Percentiles rank a stretch among this genome's conserved stretches.
These are phyloP conservation scores for Numida meleagris DNA, from an alignment of 2,113 vertebrate genomes.

Conservation along the genomic window DNA sequence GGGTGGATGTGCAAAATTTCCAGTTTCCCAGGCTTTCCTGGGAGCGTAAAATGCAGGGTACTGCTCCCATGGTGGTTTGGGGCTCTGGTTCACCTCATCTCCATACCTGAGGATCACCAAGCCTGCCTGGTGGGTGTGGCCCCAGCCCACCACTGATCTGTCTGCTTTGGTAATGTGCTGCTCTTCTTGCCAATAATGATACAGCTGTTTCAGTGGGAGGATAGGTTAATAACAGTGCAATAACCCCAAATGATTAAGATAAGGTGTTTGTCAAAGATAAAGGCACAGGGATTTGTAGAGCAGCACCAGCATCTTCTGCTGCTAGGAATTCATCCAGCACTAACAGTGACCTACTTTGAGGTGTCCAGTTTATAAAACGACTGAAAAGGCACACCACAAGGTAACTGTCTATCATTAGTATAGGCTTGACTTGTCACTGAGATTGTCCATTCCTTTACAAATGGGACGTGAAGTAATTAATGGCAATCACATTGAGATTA, in stretches of 20 bases:
- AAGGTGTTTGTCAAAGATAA: background rate
- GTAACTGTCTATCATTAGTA: rapidly evolving
- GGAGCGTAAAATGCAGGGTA: background rate
- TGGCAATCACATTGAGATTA: background rate
- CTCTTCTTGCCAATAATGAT: background rate
- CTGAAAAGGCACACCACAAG: background rate
- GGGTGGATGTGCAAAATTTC: background rate
- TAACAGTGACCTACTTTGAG: background rate
- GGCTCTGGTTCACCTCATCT: background rate
- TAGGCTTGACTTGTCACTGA: background rate
- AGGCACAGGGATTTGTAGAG: background rate
- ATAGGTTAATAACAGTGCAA: background rate
- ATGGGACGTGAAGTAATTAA: background rate
- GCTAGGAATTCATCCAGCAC: background rate
- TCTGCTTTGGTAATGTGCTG: background rate
- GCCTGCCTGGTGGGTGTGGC: background rate
- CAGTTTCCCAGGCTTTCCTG: background rate
- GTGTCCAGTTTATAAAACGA: background rate
- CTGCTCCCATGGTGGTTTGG: background rate
- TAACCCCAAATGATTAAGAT: background rate
- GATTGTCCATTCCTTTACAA: background rate
- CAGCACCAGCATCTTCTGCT: background rate
- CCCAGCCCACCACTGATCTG: background rate
- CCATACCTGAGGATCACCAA: background rate
- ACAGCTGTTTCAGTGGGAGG: background rate